Evolutionary conservation across 2,888 invertebrate genomes (phyloP), one percentile per base, ranked within the genome.

Genomic region (Eristalinus aeneus): DNA sequence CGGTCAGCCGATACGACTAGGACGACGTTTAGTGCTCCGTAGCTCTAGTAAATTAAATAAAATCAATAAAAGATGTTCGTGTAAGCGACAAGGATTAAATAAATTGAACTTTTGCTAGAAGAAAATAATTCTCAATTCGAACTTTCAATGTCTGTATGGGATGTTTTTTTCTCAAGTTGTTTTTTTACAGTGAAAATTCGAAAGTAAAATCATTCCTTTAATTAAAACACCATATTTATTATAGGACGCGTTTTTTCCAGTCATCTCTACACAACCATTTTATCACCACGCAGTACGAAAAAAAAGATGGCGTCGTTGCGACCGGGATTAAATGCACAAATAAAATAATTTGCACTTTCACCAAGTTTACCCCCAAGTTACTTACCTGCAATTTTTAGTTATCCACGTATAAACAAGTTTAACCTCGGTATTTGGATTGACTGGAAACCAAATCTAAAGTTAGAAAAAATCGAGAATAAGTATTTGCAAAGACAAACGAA

Each of bases 11-110:
- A 83, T 84, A 80, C 71, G 82, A 86, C 83, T 78, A 84, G 64
- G 79, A 84, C 78, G 83, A 74, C 82, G 74, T 74, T 56, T 77
- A 73, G 81, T 81, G 73, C 81, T 86, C 80, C 85, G 85, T 71
- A 83, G 64, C 65, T 82, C 82, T 82, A 86, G 31, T 86, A 74
- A 82, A 86, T 81, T 77, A 81, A 86, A 86, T 81, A 82, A 81
- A 81, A 86, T 81, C 81, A 86, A 82, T 81, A 86, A 86, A 86
- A 86, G 65, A 65, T 74, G 77, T 67, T 82, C 86, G 86, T 82
- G 74, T 86, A 54, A 86, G 82, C 86, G 86, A 82, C 81, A 71
- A 56, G 71, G 23, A 71, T 79, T 69, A 73, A 68, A 72, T 80
- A 20, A 27, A 46, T 56, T 68, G 10, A 65, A 56, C 10, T 73